A percentile compares a stretch with the other conserved stretches of the same genome.
phyloP scores from a whole-genome alignment of 2,113 vertebrate genomes.

The Oophaga pumilio region DNA sequence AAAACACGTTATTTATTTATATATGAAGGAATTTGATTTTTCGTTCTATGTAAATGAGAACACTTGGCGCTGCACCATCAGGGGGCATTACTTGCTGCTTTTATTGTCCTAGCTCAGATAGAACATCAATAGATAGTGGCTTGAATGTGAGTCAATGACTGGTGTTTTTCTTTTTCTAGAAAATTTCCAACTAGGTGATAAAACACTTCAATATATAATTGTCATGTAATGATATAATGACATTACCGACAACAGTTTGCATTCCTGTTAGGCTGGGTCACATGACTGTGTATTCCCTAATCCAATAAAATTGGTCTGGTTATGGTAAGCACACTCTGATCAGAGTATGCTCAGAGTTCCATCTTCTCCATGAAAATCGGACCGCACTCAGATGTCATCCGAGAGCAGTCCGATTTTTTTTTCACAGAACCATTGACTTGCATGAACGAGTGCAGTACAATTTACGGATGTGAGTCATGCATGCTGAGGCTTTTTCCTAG shows the following conservation, averaged over 20 bases:
- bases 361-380: no score
- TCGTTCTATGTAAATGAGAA: slow-evolving; percentile 27
- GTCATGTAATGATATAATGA: background rate
- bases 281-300: no score
- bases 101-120: slow-evolving; percentile 7
- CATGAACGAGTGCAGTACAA: no score
- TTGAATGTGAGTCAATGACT: background rate
- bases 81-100: background rate
- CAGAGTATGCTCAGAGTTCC: no score
- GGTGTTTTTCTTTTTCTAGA: background rate
- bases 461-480: no score
- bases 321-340: no score
- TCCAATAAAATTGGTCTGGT: no score
- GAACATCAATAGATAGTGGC: background rate
- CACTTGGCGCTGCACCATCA: background rate
- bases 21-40: slow-evolving; percentile 44
- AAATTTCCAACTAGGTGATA: background rate
- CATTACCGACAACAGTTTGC: background rate
- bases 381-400: no score
- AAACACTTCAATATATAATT: background rate
- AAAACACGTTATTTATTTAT: slow-evolving; percentile 17
- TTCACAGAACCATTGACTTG: no score
- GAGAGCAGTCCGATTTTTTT: no score
- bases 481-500: no score
- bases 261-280: no score